These are phyloP conservation scores for Catharus minimus DNA, from an alignment of 2,113 vertebrate species.

Conservation along the genomic window DNA sequence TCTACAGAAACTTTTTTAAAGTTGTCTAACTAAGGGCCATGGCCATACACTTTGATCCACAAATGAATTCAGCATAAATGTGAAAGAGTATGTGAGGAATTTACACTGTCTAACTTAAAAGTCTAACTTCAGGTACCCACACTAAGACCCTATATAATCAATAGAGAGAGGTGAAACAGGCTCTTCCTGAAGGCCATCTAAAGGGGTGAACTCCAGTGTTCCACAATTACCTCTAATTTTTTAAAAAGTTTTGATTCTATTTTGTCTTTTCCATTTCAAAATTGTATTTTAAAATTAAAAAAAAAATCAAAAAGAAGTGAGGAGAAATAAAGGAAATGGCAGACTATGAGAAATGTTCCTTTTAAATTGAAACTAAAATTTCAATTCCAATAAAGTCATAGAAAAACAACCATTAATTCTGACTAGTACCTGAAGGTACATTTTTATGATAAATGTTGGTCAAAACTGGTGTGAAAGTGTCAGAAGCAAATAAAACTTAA, in stretches of 20 bases:
- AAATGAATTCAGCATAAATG: constrained; percentile 4
- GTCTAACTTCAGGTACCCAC: not conserved
- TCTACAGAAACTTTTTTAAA: not conserved
- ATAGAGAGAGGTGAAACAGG: not conserved
- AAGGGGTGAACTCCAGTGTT: not conserved
- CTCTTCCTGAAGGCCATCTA: not conserved
- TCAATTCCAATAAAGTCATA: not conserved
- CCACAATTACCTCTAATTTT: not conserved
- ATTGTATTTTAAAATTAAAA: not conserved
- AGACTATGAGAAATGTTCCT: not conserved
- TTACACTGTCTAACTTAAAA: not conserved
- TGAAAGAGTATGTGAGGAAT: not conserved
- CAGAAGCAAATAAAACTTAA: not conserved
- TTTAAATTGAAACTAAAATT: not conserved
- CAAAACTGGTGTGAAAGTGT: not conserved
- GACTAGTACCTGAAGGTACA: not conserved
- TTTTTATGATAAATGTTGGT: not conserved
- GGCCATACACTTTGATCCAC: not conserved
- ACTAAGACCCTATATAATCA: not conserved
- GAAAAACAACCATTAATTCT: not conserved
- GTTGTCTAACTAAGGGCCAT: not conserved
- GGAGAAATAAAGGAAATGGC: not conserved
- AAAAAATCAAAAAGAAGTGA: not conserved
- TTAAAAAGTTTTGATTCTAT: not conserved
- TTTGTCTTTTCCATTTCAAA: not conserved